Percentiles rank a stretch among this genome's conserved stretches.
These are phyloP conservation scores for Euthynnus affinis DNA, from an alignment of 2,797 vertebrate species.

Conservation along the genomic window DNA sequence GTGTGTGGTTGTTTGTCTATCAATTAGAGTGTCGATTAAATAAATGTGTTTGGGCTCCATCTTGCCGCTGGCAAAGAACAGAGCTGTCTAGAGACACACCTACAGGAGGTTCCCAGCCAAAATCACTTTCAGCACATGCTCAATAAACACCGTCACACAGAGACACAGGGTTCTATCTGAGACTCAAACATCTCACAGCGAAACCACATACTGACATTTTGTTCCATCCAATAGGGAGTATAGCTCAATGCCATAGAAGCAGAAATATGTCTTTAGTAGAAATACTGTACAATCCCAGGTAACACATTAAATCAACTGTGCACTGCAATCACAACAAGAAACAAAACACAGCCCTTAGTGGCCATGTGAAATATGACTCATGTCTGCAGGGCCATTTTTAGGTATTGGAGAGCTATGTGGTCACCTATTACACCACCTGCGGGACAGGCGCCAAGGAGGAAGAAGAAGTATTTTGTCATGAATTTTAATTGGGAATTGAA, in stretches of 20 bases:
- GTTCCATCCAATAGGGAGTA: constrained; percentile 29
- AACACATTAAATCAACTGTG: neutral
- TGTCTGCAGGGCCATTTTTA: too few relatives aligned
- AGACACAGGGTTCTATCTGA: constrained; percentile 21
- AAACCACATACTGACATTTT: constrained; percentile 36
- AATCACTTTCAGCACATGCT: constrained; percentile 51
- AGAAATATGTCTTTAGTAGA: neutral
- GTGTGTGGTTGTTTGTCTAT: constrained; percentile 52
- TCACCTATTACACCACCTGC: too few relatives aligned
- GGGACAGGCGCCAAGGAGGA: too few relatives aligned
- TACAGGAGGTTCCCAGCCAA: constrained; percentile 45
- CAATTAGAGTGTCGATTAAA: constrained; percentile 63
- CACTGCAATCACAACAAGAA: neutral
- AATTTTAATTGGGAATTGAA: too few relatives aligned
- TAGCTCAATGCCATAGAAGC: constrained; percentile 17
- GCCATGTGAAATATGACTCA: too few relatives aligned
- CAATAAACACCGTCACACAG: constrained; percentile 31
- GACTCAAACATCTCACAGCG: constrained; percentile 28
- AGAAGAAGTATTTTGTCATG: too few relatives aligned
- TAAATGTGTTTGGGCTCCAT: constrained; percentile 57
- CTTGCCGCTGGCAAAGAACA: constrained; percentile 48
- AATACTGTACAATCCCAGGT: neutral
- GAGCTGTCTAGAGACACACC: constrained; percentile 53
- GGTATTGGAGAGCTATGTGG: too few relatives aligned
- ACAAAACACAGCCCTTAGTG: too few relatives aligned